Evolutionary conservation across 2,888 invertebrate species (phyloP).

Genomic region (Bellardia bayeri): DNA sequence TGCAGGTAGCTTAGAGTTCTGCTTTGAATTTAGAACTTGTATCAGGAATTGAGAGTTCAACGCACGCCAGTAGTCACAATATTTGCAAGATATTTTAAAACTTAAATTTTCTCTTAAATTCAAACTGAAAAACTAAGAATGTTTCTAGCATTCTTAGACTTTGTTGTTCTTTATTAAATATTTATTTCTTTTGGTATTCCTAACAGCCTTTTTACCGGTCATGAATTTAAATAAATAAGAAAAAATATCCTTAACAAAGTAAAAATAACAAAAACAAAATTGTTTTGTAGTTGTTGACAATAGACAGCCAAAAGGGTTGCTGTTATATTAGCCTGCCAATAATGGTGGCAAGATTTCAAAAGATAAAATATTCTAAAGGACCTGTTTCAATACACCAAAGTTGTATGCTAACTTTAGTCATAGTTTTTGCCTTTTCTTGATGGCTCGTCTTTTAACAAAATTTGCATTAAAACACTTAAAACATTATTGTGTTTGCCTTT

Average conservation of each 20-base stretch:
- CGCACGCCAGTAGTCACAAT: no score
- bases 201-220: conserved; percentile 42
- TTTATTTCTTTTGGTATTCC: conserved; percentile 47
- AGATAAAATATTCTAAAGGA: conserved; percentile 42
- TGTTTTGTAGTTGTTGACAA: conserved; percentile 39
- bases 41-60: no score
- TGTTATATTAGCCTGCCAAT: conserved; percentile 52
- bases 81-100: not conserved
- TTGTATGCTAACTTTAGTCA: conserved; percentile 3
- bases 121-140: not conserved
- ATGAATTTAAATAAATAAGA: conserved; percentile 40
- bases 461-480: conserved; percentile 35
- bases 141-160: not conserved
- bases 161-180: conserved; percentile 24
- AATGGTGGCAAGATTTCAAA: conserved; percentile 23
- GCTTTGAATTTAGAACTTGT: no score
- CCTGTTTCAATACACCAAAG: not conserved
- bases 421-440: not conserved
- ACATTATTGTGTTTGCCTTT: conserved; percentile 12
- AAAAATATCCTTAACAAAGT: not conserved
- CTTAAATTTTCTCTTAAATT: not conserved
- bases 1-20: no score
- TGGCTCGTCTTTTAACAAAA: conserved; percentile 28
- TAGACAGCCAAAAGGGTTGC: conserved; percentile 53
- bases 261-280: not conserved